Evolutionary conservation across 1,140 invertebrate species (phyloP), one percentile per base, ranked within the genome.

Genomic region (Teleogryllus occipitalis): DNA sequence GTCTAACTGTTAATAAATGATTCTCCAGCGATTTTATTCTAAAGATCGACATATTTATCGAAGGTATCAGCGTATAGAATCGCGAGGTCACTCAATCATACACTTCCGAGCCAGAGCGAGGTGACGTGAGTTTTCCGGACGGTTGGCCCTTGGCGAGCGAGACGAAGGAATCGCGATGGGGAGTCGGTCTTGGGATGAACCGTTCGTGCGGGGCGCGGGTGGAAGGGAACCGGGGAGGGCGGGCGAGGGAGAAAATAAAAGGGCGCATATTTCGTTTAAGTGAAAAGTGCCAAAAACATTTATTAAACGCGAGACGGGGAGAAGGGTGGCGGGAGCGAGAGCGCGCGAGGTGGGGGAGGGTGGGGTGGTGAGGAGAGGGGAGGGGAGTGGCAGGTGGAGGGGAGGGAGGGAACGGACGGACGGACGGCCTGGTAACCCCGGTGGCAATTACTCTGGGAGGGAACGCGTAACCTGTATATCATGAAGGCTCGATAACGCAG

Each of bases 1-100:
- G 54, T 65, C 54, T 65, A 65, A 65, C 54, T 65, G 54, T 65
- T 65, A 65, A 65, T 65, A 65, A 65, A 65, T 65, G 54, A 65
- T 65, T 65, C 54, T 18, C 10, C 54, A 2, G 54, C 54, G 54
- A 65, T 65, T 65, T 65, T 65, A 65, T 65, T 65, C 54, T 65
- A 65, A 65, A 65, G 54, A 65, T 65, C 54, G 54, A 65, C 54
- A 65, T 65, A 65, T 65, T 65, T 65, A 65, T 65, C 54, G 54
- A 65, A 18, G 10, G 54, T 10, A 65, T 65, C 10, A 65, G 54
- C 54, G 54, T 65, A 65, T 65, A 65, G 54, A 65, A 65, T 65
- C 54, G 54, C 54, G 54, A 7, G 54, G 54, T 65, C 54, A 65
- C 54, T 65, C 54, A 65, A 65, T 65, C 54, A 65, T 65, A 65